phyloP scores from a whole-genome alignment of 2,888 invertebrate genomes.

The Rugalucina vietnamica region DNA sequence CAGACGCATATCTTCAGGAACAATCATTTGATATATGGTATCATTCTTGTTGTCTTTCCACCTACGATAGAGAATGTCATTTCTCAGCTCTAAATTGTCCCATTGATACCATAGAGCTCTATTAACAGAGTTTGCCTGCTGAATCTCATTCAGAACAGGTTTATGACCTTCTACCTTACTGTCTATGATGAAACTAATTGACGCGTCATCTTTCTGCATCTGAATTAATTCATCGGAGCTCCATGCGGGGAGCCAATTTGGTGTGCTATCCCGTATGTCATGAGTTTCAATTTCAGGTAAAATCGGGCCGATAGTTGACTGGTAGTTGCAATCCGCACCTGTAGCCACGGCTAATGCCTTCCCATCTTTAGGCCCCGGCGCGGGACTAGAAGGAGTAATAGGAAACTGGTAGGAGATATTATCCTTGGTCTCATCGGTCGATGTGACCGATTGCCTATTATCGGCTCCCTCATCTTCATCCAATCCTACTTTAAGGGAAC shows the following conservation, averaged over 20 bases:
- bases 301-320: conserved; percentile 8
- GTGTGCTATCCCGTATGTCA: background rate
- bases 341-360: background rate
- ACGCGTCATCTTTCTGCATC: conserved; percentile 1
- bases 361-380: background rate
- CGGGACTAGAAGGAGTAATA: background rate
- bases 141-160: background rate
- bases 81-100: background rate
- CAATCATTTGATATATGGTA: background rate
- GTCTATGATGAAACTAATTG: background rate
- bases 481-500: background rate
- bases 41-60: background rate
- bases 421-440: background rate
- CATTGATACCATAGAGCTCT: conserved; percentile 7
- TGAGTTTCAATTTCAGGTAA: background rate
- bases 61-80: background rate
- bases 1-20: background rate
- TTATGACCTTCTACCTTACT: background rate
- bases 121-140: background rate
- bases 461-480: background rate
- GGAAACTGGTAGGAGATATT: background rate
- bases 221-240: background rate
- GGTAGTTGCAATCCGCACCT: background rate
- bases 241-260: conserved; percentile 18
- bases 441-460: background rate